phyloP scores from a whole-genome alignment of 2,797 vertebrate species.

The Eutrigla gurnardus region DNA sequence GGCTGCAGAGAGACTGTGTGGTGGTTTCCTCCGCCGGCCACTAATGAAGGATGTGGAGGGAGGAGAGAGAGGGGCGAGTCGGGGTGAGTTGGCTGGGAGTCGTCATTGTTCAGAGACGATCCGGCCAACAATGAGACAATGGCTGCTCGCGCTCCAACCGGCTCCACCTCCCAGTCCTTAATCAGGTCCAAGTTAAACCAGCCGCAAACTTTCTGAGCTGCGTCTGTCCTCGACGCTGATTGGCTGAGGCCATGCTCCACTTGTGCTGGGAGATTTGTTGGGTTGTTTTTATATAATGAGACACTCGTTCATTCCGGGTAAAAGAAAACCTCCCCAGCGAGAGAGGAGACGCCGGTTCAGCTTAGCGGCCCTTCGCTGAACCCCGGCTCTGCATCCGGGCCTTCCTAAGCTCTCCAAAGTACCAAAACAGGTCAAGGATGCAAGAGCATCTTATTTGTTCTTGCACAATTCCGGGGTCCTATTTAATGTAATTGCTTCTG shows the following conservation, averaged over 20 bases:
- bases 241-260: background rate
- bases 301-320: background rate
- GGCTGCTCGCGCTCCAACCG: no score
- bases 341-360: background rate
- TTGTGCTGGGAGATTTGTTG: background rate
- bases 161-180: no score
- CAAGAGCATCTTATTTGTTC: conserved; percentile 41
- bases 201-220: conserved; percentile 5
- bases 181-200: background rate
- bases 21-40: no score
- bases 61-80: no score
- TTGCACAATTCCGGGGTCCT: conserved; percentile 42
- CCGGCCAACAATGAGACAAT: no score
- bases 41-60: no score
- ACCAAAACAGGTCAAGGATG: conserved; percentile 47
- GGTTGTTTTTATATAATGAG: background rate
- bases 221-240: background rate
- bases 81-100: no score
- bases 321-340: background rate
- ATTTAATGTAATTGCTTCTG: conserved; percentile 68
- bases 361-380: conserved; percentile 10
- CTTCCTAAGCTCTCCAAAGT: conserved; percentile 35
- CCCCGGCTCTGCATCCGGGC: conserved; percentile 1
- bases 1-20: no score
- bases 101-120: no score